Base-by-base conservation (phyloP, 2,113 vertebrate genomes). In the Hemicordylus capensis region DNA sequence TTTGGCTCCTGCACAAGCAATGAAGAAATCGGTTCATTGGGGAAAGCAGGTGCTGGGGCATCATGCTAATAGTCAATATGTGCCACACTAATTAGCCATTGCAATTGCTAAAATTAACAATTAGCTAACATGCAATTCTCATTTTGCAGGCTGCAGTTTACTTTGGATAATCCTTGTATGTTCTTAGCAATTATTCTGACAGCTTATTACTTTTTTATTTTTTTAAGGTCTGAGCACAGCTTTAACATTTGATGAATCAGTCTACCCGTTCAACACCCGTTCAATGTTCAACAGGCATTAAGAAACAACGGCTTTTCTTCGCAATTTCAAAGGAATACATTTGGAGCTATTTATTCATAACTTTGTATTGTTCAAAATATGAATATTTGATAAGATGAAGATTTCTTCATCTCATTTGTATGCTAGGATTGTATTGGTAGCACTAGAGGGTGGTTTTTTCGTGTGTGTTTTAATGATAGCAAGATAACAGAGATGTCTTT, bases 91-190 rank as follows among this genome's bases (percentile, higher is more conserved):
- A 99, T 99, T 99, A 99, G 97, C 97, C 96, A 92, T 96, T 96
- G 97, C 97, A 97, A 98, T 97, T 97, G 98, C 97, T 98, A 98
- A 98, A 99, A 99, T 99, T 99, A 99, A 99, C 99, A 99, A 99
- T 99, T 99, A 99, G 98, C 98, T 99, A 99, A 99, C 98, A 97
- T 98, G 98, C 98, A 99, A 99, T 98, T 99, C 98, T 97, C 96
- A 95, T 96, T 97, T 96, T 96, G 96, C 97, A 96, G 97, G 96
- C 97, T 93, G 96, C 97, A 97, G 97, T 98, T 98, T 97, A 97
- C 97, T 97, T 97, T 97, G 97, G 97, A 96, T 98, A 98, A 98
- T 98, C 97, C 97, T 97, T 97, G 97, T 97, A 96, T 97, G 97
- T 97, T 97, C 96, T 97, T 97, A 97, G 97, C 96, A 96, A 96